A percentile compares a stretch with the other conserved stretches of the same genome.
These are phyloP conservation scores for Archocentrus centrarchus DNA, from an alignment of 2,113 vertebrate species.

Conservation along the genomic window DNA sequence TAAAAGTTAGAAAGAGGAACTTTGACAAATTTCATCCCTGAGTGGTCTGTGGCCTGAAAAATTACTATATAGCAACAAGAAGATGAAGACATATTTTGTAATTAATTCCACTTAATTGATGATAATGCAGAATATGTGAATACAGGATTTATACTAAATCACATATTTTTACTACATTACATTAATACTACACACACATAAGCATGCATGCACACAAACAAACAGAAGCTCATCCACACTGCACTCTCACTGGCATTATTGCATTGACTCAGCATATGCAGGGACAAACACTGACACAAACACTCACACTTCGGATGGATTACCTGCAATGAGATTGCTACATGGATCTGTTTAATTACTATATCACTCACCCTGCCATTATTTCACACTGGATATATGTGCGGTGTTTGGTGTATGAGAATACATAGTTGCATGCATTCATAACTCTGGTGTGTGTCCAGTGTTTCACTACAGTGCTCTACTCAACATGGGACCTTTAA, in stretches of 20 bases:
- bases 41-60: no score
- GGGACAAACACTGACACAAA: no score
- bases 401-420: not conserved
- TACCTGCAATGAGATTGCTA: conserved; percentile 43
- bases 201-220: no score
- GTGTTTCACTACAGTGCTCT: conserved; percentile 35
- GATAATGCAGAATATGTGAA: no score
- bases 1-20: no score
- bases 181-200: no score
- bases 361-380: conserved; percentile 1
- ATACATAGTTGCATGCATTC: not conserved
- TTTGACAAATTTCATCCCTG: no score
- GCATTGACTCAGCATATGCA: not conserved
- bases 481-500: conserved; percentile 67
- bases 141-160: no score
- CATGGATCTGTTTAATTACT: conserved; percentile 43
- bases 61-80: no score
- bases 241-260: not conserved
- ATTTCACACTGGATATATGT: conserved; percentile 7
- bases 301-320: conserved; percentile 29
- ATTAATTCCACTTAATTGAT: no score
- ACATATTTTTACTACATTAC: no score
- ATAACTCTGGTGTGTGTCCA: conserved; percentile 18
- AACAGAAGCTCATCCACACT: not conserved
- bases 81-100: no score